Base-by-base conservation (phyloP, 92 coral and sea anemone genomes). In the Isaurus tuberculatus region DNA sequence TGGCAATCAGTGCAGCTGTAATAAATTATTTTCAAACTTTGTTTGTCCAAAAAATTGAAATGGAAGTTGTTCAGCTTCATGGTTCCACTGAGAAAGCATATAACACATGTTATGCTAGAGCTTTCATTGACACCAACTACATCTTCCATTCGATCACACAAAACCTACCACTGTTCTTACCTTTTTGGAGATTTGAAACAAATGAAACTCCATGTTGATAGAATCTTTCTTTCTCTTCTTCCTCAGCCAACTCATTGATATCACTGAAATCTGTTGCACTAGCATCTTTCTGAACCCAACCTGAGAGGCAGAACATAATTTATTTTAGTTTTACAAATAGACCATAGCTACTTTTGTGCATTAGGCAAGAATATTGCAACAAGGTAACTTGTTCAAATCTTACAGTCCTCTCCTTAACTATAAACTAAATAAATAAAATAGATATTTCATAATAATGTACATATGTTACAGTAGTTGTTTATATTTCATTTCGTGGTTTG, bases 191-290 rank as follows among this genome's bases (percentile, higher is more conserved):
- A 33, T 46, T 65, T 19, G 79, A 15, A 19, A 64, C 84, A 29
- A 72, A 77, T 28, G 88, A 26, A 31, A 88, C 79, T 5, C 89
- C 86, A 64, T 88, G 93, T 19, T 90, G 85, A 36, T 86, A 84
- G 63, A 72, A 70, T 78, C 43, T 94, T 29, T 80, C 86, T 49
- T 65, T 65, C 43, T 94, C 98, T 48, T 96, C 98, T 53, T 96
- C 98, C 6, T 96, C 98, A 51, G 98, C 98, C 32, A 96, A 89
- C 63, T 96, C 98, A 75, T 77, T 90, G 13, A 96, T 96, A 69
- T 96, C 98, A 83, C 98, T 96, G 79, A 87, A 96, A 70, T 96
- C 98, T 83, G 91, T 91, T 29, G 98, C 98, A 91, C 88, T 82
- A 17, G 93, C 88, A 74, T 92, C 94, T 73, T 92, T 96, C 55